Base-by-base conservation (phyloP, 2,797 vertebrate species). In the Parotocinclus haroldoi region DNA sequence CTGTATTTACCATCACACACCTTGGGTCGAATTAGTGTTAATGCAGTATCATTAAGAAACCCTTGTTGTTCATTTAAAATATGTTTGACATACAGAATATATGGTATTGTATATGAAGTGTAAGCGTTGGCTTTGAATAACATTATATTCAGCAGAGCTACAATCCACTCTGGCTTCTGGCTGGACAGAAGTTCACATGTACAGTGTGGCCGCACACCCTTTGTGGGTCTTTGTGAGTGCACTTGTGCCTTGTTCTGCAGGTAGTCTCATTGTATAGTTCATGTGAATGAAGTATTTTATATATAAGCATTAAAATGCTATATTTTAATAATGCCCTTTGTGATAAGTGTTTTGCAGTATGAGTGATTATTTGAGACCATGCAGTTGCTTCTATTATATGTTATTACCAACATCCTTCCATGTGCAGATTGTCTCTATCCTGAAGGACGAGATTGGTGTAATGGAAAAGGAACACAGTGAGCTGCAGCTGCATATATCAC, bases 381-480 rank as follows among this genome's bases (percentile, higher is more conserved):
- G 5, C 27, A 2, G 4, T 16, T 14, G 8, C 7, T 16, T 16
- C 1, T 9, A 1, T 50, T 16, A 50, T 14, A 50, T 14, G n/a
- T 7, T 1, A 50, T 50, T 50, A 16, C n/a, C 48, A 50, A n/a
- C n/a, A 50, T 50, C 4, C 27, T 36, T 65, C 36, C 60, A 7
- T 72, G 14, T 52, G 69, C 48, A 98, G 95, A 96, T 98, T 73
- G 90, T 95, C 78, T 93, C 90, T 64, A 95, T 94, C 82, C 85
- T 99, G 82, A 98, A 94, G 79, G 96, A 98, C 68, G 96, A 98
- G 87, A 99, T 99, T 9, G 88, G 89, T 68, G 76, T 92, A 48
- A 97, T 98, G 89, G 96, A 99, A 79, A 94, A 87, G 75, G 96
- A 98, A 76, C 92, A 95, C 77, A 85, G 79, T n/a, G 96, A 98